Evolutionary conservation across 2,888 invertebrate genomes (phyloP), one percentile per base, ranked within the genome.

Genomic region (Amphipoea lucens): DNA sequence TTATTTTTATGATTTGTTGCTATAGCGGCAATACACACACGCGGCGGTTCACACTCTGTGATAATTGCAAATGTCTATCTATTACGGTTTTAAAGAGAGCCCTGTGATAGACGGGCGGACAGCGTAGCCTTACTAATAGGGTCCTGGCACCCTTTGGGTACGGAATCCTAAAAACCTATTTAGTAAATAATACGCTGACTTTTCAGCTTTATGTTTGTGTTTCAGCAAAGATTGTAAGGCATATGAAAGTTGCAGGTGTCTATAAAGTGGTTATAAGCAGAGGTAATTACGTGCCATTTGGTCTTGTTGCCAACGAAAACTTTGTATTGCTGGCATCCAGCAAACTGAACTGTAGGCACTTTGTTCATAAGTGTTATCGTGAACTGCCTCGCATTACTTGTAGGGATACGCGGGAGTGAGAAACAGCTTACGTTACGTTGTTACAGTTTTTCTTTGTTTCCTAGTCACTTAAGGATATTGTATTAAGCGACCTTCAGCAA

Each of bases 261-360:
- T 29, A 4, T 29, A 29, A 29, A 29, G 29, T 29, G 29, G 0
- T 29, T 29, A 29, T 29, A 20, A 6, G 5, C 23, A 5, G 42
- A n/a, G n/a, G n/a, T 40, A n/a, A 40, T 11, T n/a, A 74, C 2
- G 17, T 9, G 29, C 42, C 20, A 20, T 62, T 70, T 76, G 29
- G 2, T n/a, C 5, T 51, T 40, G 2, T 45, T 65, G 36, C n/a
- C 36, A 66, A 57, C n/a, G 5, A 60, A 36, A 74, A 60, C 36
- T 3, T 76, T 29, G 77, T 40, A 40, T 48, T 76, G n/a, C n/a
- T 78, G 23, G 29, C 29, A 23, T 63, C 42, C n/a, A n/a, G n/a
- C n/a, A n/a, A n/a, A 40, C 48, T 40, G 36, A n/a, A 51, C 40
- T 69, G 14, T 70, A 14, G n/a, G 29, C 23, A 66, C 23, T 12